Evolutionary conservation across 2,113 vertebrate genomes (phyloP), one percentile per base, ranked within the genome.

Genomic region (Heterochromis multidens): DNA sequence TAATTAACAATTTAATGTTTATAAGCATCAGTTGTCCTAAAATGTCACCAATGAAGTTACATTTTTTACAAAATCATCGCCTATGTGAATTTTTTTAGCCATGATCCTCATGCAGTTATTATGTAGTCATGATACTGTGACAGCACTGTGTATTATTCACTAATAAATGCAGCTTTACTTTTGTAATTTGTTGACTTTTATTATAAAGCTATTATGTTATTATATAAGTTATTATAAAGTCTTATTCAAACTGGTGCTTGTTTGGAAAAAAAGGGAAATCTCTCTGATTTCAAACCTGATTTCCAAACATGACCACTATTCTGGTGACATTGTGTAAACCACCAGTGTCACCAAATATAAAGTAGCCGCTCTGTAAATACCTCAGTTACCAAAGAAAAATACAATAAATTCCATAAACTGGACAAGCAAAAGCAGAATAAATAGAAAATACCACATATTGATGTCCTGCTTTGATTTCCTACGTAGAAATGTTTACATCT

Each of bases 401-500:
- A 52, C 49, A 40, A 61, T 70, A 84, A 77, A 77, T 87, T 43
- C 82, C 72, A 80, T 61, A 23, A 87, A 87, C 14, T n/a, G 46
- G 25, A 82, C 31, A 84, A 74, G 35, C 37, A 89, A 59, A 57
- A 80, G 62, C 79, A 58, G 58, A 56, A 67, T 79, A 80, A 89
- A 88, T 78, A 65, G 49, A 87, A 93, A 79, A 83, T 72, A 91
- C 82, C 82, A 84, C 76, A 86, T 87, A 93, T 92, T 82, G 87
- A 92, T 83, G 31, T 88, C 80, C 79, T 89, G 76, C 67, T 88
- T 88, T 89, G 84, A 88, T 78, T 79, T 80, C 12, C 82, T 6
- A 19, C 80, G 86, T 83, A 92, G 80, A 92, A 59, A 84, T 88
- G 72, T 87, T 84, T 87, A 89, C 86, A 85, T 92, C 89, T 89